Percentiles rank a stretch among this genome's conserved stretches.
These are phyloP conservation scores for Nyctibius grandis DNA, from an alignment of 2,797 vertebrate species.

Conservation along the genomic window DNA sequence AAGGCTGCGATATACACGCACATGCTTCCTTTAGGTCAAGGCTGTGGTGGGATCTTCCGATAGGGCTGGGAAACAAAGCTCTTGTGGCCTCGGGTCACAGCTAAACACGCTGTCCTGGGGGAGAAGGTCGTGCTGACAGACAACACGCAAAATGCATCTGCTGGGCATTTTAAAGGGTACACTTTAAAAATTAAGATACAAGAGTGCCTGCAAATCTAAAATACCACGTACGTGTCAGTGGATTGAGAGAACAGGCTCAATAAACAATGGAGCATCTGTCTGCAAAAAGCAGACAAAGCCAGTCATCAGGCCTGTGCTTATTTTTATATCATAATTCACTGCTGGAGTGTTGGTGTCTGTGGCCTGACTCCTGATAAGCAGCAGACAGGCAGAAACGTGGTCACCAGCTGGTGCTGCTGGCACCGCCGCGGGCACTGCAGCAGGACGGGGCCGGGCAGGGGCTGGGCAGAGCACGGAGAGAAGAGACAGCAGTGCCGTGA, in stretches of 20 bases:
- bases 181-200: not conserved
- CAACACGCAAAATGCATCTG: not conserved
- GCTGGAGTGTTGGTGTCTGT: not conserved
- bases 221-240: accelerated
- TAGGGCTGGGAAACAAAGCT: accelerated
- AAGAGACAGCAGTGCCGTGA: accelerated
- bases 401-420: conserved; percentile 53
- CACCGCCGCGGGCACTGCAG: not conserved
- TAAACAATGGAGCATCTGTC: conserved; percentile 47
- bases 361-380: conserved; percentile 31
- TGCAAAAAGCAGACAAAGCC: conserved; percentile 34
- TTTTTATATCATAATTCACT: conserved; percentile 46
- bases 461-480: not conserved
- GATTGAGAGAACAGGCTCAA: not conserved
- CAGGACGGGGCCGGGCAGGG: not conserved
- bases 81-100: not conserved
- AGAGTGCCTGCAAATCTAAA: not conserved
- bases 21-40: accelerated
- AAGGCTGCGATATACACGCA: accelerated
- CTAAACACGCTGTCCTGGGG: not conserved
- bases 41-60: not conserved
- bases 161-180: not conserved
- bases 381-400: conserved; percentile 4
- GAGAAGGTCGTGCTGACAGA: not conserved
- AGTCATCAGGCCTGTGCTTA: conserved; percentile 23